These are phyloP conservation scores for Pteromalus puparum DNA, from an alignment of 1,140 invertebrate species.

Conservation along the genomic window DNA sequence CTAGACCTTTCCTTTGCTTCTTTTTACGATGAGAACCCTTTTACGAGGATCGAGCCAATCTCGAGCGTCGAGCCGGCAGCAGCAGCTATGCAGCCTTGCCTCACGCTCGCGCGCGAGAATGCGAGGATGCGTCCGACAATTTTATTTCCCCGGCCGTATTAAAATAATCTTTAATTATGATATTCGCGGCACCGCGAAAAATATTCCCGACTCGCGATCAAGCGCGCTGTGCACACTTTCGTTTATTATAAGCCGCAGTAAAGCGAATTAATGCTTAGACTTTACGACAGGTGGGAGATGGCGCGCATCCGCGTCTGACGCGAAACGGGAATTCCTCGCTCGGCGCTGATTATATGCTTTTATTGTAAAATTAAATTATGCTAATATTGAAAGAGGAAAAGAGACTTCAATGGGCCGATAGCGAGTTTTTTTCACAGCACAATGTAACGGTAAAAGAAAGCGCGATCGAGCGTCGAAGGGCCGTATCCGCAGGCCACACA, in stretches of 20 bases:
- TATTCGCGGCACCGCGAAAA: not conserved
- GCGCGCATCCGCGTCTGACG: not conserved
- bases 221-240: not conserved
- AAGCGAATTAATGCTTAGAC: slow-evolving; percentile 8
- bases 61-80: not conserved
- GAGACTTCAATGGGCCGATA: too few relatives aligned
- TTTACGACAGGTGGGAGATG: not conserved
- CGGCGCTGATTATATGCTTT: too few relatives aligned
- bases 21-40: slow-evolving; percentile 47
- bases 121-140: not conserved
- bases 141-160: not conserved
- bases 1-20: slow-evolving; percentile 12
- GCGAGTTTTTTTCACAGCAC: too few relatives aligned
- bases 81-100: too few relatives aligned
- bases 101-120: too few relatives aligned
- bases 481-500: not conserved
- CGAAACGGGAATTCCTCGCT: not conserved
- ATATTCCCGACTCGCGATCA: not conserved
- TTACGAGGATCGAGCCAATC: slow-evolving; percentile 50
- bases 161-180: slow-evolving; percentile 23
- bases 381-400: too few relatives aligned
- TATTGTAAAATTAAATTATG: too few relatives aligned
- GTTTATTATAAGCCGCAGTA: too few relatives aligned
- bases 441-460: too few relatives aligned
- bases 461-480: too few relatives aligned